phyloP scores from a whole-genome alignment of 2,113 vertebrate species.

The Chaetodon trifascialis region DNA sequence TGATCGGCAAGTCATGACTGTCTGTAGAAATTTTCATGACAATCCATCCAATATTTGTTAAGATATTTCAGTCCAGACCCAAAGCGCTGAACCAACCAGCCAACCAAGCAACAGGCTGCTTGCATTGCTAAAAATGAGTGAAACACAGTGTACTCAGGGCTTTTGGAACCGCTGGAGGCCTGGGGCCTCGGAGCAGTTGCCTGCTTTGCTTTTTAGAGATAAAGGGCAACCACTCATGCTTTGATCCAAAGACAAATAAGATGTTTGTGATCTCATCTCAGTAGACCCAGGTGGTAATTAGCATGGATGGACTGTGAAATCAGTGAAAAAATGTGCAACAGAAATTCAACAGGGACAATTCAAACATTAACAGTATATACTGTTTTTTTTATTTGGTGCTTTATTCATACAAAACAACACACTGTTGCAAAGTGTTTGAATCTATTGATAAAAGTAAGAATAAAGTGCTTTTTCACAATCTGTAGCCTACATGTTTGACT shows the following conservation, averaged over 20 bases:
- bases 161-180: not conserved
- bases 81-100: not conserved
- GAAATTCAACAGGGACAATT: constrained; percentile 44
- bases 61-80: not conserved
- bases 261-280: not conserved
- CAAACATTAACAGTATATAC: constrained; percentile 35
- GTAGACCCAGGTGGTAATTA: not conserved
- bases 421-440: constrained; percentile 62
- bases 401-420: constrained; percentile 75
- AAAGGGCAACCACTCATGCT: not conserved
- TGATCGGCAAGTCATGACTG: not conserved
- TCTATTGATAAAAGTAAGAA: constrained; percentile 67
- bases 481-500: constrained; percentile 49
- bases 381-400: constrained; percentile 71
- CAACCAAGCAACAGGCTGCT: not conserved
- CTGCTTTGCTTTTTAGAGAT: not conserved
- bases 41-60: not conserved
- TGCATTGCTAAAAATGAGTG: not conserved
- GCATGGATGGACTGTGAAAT: not conserved
- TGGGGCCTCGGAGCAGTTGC: not conserved
- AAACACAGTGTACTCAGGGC: not conserved
- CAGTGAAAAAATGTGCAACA: constrained; percentile 16
- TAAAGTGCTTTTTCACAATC: constrained; percentile 69
- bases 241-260: not conserved
- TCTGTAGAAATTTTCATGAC: not conserved